Conservation (phyloP, 2,113 vertebrate species). For the Echinops telfairi region DNA sequence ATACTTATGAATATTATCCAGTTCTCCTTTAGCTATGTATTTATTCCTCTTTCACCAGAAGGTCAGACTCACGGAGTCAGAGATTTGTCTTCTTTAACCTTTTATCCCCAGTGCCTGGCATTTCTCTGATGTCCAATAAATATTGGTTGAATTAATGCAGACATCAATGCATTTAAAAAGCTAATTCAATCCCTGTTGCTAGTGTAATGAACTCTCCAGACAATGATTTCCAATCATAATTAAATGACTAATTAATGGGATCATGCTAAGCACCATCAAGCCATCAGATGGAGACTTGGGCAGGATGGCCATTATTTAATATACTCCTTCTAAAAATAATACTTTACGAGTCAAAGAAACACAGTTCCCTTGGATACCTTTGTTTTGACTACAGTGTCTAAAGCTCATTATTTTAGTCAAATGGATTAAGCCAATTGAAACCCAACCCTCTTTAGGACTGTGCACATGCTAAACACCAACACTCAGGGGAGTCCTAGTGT, state of each 20-base stretch:
- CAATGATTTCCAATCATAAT: constrained; percentile 47
- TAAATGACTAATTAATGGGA: constrained; percentile 56
- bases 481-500: background rate
- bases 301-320: constrained; percentile 12
- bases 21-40: constrained; percentile 5
- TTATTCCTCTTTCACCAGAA: background rate
- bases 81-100: constrained; percentile 1
- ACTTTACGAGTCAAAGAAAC: constrained; percentile 68
- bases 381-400: constrained; percentile 73
- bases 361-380: constrained; percentile 73
- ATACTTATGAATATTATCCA: background rate
- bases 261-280: constrained; percentile 50
- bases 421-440: constrained; percentile 56
- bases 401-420: constrained; percentile 56
- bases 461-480: constrained; percentile 19
- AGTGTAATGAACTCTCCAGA: constrained; percentile 11
- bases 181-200: background rate
- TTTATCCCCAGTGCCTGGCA: background rate
- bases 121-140: background rate
- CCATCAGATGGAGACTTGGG: constrained; percentile 43
- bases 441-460: constrained; percentile 39
- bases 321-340: constrained; percentile 74
- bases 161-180: background rate
- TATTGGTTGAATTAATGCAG: background rate
- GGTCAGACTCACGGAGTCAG: background rate